phyloP scores from a whole-genome alignment of 1,140 invertebrate genomes.

The Drosophila sechellia region DNA sequence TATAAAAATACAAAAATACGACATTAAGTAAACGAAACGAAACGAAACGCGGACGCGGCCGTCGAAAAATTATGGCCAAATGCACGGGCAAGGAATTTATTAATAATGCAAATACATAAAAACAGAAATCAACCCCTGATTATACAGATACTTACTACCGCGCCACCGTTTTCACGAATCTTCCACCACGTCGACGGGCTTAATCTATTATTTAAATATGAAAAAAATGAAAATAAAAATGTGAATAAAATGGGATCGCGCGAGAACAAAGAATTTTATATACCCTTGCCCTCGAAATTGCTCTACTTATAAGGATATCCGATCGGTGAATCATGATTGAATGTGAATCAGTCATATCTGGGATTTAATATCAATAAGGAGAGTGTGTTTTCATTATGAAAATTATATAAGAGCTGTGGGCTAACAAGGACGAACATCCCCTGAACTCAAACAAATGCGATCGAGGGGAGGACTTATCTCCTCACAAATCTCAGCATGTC shows the following conservation, averaged over 20 bases:
- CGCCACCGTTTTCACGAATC: constrained; percentile 21
- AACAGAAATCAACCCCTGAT: constrained; percentile 82
- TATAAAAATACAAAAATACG: constrained; percentile 80
- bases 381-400: too few relatives aligned
- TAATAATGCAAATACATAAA: constrained; percentile 83
- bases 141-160: constrained; percentile 76
- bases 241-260: constrained; percentile 48
- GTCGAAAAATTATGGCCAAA: constrained; percentile 69
- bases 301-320: not conserved
- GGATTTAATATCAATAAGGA: constrained; percentile 1
- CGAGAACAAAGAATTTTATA: constrained; percentile 32
- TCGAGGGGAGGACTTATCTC: not conserved
- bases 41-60: constrained; percentile 33
- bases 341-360: constrained; percentile 1
- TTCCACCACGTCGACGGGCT: constrained; percentile 52
- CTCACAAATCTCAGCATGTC: not conserved
- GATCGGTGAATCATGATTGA: constrained; percentile 15
- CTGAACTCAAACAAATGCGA: not conserved
- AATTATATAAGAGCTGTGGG: not conserved
- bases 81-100: constrained; percentile 79
- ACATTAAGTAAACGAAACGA: constrained; percentile 60
- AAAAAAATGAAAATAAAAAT: constrained; percentile 78
- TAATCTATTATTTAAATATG: constrained; percentile 83
- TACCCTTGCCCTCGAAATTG: constrained; percentile 27
- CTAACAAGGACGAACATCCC: not conserved